Evolutionary conservation across 2,888 invertebrate species (phyloP), one percentile per base, ranked within the genome.

Genomic region (Andrena fulva): DNA sequence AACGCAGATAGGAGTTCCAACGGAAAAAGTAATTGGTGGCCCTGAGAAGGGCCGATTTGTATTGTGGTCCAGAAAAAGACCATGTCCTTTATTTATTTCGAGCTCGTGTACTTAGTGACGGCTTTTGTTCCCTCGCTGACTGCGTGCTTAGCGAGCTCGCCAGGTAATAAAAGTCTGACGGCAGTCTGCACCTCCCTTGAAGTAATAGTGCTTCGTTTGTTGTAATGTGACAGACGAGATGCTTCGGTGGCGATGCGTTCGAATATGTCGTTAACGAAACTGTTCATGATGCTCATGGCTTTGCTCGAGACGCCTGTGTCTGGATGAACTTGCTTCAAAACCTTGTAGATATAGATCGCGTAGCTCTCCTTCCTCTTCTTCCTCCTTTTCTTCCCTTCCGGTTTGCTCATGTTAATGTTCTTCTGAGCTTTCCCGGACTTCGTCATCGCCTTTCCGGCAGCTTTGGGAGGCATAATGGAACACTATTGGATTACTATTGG

Each of bases 201-300:
- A 0, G 96, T 95, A 90, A 97, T 94, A 0, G 97, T 97, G 0
- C 95, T 95, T 60, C 95, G 94, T 91, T 96, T 96, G 82, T 95
- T 95, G 91, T 96, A 96, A 4, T 95, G 95, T 0, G 96, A 96
- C 79, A 97, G 91, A 68, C 95, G 95, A 0, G 96, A 95, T 0
- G 96, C 95, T 90, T 97, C 96, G 0, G 94, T 93, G 0, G 96
- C 96, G 54, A 97, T 96, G 56, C 96, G 95, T 91, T 97, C 97
- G 90, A 97, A 95, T 90, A 97, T 96, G 87, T 97, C 97, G 86
- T 96, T 96, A 0, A 97, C 96, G 85, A 97, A 97, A 89, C 95
- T 96, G 93, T 97, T 96, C 96, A 97, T 96, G 85, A 97, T 96
- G 86, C 95, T 92, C 96, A 97, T 97, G 0, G 96, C 96, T 86